Percentiles rank a stretch among this genome's conserved stretches.
Conservation (phyloP, 2,113 vertebrate genomes). For the Oplegnathus fasciatus region DNA sequence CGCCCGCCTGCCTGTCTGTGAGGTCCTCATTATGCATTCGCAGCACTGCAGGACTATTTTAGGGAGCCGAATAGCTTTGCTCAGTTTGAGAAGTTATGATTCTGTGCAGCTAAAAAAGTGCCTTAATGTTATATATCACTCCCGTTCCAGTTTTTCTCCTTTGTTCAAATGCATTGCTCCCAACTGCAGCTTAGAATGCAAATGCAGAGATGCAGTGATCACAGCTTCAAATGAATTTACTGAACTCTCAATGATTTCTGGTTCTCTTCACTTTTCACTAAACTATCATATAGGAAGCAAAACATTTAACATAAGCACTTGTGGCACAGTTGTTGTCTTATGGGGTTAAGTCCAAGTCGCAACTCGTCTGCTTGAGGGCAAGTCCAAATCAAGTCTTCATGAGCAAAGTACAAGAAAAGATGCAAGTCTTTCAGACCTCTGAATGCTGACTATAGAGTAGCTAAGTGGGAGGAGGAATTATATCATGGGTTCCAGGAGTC, state of each 20-base stretch:
- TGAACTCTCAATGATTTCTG: neutral
- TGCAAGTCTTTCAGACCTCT: neutral
- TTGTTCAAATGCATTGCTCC: neutral
- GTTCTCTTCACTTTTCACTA: neutral
- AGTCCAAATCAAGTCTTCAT: neutral
- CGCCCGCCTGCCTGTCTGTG: neutral
- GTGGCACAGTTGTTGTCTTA: neutral
- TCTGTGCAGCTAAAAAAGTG: neutral
- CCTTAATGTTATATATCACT: constrained; percentile 17
- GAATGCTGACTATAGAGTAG: neutral
- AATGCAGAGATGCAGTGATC: neutral
- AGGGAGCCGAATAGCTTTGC: constrained; percentile 2
- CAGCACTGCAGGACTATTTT: constrained; percentile 43
- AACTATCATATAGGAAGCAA: neutral
- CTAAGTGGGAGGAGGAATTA: neutral
- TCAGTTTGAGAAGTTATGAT: constrained; percentile 32
- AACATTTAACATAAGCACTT: neutral
- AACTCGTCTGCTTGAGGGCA: neutral
- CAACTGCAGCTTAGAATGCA: neutral
- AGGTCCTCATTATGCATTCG: constrained; percentile 49
- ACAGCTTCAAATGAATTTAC: neutral
- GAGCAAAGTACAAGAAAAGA: neutral
- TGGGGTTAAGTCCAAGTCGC: neutral
- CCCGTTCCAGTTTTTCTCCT: neutral
- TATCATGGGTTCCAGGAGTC: neutral